Conservation (phyloP, 2,888 invertebrate species). For the Agriopis marginaria region DNA sequence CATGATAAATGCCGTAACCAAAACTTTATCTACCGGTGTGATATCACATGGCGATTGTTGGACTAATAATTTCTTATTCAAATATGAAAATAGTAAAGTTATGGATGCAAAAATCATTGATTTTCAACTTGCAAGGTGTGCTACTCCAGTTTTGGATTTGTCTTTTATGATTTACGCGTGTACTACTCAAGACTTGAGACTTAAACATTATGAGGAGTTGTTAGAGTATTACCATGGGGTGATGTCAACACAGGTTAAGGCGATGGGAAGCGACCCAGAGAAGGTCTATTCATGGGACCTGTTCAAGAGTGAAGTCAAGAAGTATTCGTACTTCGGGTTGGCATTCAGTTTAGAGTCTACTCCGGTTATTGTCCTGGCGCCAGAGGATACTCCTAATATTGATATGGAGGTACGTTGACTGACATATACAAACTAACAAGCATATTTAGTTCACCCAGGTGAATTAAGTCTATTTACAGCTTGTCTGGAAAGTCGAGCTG, state of each 20-base stretch:
- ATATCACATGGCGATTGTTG: constrained; percentile 91
- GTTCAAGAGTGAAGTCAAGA: constrained; percentile 84
- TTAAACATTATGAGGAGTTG: constrained; percentile 86
- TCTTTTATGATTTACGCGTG: constrained; percentile 86
- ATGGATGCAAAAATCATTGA: constrained; percentile 88
- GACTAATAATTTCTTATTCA: constrained; percentile 91
- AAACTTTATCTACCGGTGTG: constrained; percentile 78
- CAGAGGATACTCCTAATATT: constrained; percentile 86
- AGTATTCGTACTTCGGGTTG: constrained; percentile 85
- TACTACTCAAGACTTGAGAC: constrained; percentile 85
- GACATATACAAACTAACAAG: too few relatives aligned
- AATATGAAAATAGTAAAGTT: constrained; percentile 62
- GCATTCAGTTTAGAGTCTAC: constrained; percentile 87
- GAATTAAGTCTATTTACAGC: not conserved
- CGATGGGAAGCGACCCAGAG: constrained; percentile 87
- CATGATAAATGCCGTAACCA: constrained; percentile 73
- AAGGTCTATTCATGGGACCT: constrained; percentile 82
- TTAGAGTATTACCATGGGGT: constrained; percentile 87
- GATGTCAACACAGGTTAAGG: constrained; percentile 81
- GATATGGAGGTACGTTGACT: constrained; percentile 78
- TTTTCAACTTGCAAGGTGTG: constrained; percentile 88
- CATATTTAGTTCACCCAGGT: not conserved
- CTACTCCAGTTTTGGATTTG: constrained; percentile 86
- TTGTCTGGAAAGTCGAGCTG: too few relatives aligned
- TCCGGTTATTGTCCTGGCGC: constrained; percentile 84